A percentile compares a stretch with the other conserved stretches of the same genome.
Evolutionary conservation across 1,140 invertebrate genomes (phyloP).

Genomic region (Metopolophium dirhodum): DNA sequence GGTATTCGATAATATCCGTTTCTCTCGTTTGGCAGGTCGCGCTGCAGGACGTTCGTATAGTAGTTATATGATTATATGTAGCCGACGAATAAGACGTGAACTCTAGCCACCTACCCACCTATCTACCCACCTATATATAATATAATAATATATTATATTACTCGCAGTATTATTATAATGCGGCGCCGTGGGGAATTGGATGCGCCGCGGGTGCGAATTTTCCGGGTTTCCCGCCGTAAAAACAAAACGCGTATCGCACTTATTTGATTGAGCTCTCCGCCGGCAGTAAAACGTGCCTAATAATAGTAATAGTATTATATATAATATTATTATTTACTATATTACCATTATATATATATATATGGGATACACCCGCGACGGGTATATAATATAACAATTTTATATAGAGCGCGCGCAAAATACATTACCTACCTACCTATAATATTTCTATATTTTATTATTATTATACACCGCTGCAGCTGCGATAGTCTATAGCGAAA

Average conservation of each 20-base stretch:
- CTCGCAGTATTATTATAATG: neutral
- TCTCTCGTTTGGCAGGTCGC: neutral
- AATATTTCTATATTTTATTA: neutral
- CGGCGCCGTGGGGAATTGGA: constrained; percentile 11
- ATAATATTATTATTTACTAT: neutral
- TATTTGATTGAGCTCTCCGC: neutral
- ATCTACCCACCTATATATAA: too few relatives aligned
- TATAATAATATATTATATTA: neutral
- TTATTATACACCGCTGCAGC: neutral
- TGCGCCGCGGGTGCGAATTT: neutral
- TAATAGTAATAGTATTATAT: neutral
- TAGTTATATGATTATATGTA: too few relatives aligned
- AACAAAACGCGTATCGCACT: neutral
- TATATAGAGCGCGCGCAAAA: neutral
- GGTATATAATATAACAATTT: neutral
- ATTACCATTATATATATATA: too few relatives aligned
- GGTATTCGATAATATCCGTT: neutral
- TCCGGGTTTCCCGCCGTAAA: neutral
- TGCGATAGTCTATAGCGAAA: neutral
- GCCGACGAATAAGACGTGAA: neutral
- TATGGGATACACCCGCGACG: too few relatives aligned
- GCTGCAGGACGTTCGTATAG: neutral
- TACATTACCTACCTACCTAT: neutral
- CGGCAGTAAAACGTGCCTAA: constrained; percentile 7
- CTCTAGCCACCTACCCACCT: too few relatives aligned